Evolutionary conservation across 2,113 vertebrate species (phyloP).

Genomic region (Cyphotilapia sp.): DNA sequence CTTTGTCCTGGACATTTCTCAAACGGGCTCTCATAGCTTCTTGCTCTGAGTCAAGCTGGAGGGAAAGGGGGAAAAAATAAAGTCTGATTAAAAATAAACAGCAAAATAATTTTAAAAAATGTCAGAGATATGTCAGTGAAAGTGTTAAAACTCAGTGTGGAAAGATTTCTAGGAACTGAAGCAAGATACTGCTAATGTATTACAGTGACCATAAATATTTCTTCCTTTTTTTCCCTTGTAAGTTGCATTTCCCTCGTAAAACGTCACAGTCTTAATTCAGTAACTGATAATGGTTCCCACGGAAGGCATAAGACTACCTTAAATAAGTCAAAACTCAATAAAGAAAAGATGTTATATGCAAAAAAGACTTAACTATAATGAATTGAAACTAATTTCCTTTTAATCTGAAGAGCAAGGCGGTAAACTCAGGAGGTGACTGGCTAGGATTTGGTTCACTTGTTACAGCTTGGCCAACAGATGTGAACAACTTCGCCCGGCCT

Average conservation of each 20-base stretch:
- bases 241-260: not conserved
- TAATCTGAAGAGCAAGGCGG: not conserved
- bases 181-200: not conserved
- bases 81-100: not conserved
- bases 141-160: not conserved
- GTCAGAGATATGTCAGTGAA: not conserved
- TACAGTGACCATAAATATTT: not conserved
- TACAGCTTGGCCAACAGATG: not conserved
- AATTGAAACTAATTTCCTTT: not conserved
- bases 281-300: not conserved
- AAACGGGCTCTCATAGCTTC: conserved; percentile 77
- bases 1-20: conserved; percentile 81
- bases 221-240: not conserved
- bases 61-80: not conserved
- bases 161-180: not conserved
- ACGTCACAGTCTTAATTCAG: not conserved
- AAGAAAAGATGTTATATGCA: not conserved
- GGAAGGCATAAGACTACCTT: not conserved
- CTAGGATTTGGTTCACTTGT: not conserved
- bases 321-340: not conserved
- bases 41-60: conserved; percentile 86
- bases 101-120: fast-evolving
- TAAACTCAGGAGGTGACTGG: not conserved
- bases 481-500: not conserved
- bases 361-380: not conserved